Evolutionary conservation across 2,888 invertebrate species (phyloP).

Genomic region (Cheiracanthium punctorium): DNA sequence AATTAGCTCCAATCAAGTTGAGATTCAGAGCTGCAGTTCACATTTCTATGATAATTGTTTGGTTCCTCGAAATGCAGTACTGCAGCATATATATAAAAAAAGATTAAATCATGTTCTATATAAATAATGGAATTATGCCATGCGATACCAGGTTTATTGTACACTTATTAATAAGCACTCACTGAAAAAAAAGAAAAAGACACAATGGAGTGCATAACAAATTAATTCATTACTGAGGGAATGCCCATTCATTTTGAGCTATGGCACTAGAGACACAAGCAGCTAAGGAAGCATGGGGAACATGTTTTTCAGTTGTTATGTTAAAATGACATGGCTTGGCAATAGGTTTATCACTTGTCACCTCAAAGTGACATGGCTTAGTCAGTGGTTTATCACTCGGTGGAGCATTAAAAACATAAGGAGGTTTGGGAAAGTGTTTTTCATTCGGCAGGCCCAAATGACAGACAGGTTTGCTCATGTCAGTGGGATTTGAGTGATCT

Average conservation of each 20-base stretch:
- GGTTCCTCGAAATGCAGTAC: no score
- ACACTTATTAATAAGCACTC: no score
- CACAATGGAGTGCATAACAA: not conserved
- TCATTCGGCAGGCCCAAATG: conserved; percentile 43
- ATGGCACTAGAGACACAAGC: conserved; percentile 67
- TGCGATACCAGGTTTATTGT: no score
- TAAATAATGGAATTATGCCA: no score
- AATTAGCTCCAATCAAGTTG: no score
- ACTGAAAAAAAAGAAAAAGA: conserved; percentile 27
- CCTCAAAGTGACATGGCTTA: conserved; percentile 41
- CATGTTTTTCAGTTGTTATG: conserved; percentile 49
- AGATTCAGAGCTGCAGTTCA: no score
- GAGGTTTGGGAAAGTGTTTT: conserved; percentile 15
- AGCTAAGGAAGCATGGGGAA: conserved; percentile 59
- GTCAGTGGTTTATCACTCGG: conserved; percentile 47
- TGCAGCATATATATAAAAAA: no score
- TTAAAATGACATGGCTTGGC: conserved; percentile 66
- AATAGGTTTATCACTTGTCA: conserved; percentile 42
- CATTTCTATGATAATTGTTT: no score
- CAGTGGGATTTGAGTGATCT: conserved; percentile 28
- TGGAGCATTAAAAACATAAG: conserved; percentile 50
- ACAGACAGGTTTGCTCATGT: conserved; percentile 47
- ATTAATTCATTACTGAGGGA: conserved; percentile 57
- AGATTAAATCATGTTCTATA: no score
- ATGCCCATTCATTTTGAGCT: conserved; percentile 67